Conservation (phyloP, 1,140 invertebrate species). For the Bombus terrestris region DNA sequence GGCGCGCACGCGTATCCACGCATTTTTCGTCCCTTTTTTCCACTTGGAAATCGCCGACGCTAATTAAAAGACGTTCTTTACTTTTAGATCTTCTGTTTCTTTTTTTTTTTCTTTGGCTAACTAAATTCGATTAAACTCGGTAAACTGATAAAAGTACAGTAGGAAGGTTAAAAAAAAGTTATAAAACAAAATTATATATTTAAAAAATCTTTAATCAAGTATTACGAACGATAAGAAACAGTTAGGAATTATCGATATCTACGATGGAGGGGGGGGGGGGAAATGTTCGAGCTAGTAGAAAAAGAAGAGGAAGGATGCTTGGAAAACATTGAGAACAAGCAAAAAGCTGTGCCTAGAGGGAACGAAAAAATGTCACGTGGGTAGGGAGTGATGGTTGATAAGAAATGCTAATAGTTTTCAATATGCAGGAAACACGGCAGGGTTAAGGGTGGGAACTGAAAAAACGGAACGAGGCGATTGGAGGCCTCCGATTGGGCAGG, state of each 20-base stretch:
- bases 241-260: no score
- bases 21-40: slow-evolving; percentile 4
- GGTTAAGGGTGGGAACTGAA: not conserved
- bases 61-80: slow-evolving; percentile 7
- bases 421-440: not conserved
- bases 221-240: no score
- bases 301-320: fast-evolving
- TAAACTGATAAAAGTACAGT: no score
- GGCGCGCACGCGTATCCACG: not conserved
- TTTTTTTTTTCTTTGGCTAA: not conserved
- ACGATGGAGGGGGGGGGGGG: fast-evolving
- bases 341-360: not conserved
- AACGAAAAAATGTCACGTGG: no score
- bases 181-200: no score
- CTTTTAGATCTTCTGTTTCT: not conserved
- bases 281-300: no score
- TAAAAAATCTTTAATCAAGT: no score
- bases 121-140: no score
- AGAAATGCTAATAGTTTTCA: not conserved
- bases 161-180: no score
- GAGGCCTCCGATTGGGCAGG: slow-evolving; percentile 34
- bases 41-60: not conserved
- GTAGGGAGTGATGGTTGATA: not conserved
- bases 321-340: fast-evolving
- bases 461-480: slow-evolving; percentile 20